A percentile compares a stretch with the other conserved stretches of the same genome.
Evolutionary conservation across 2,888 invertebrate genomes (phyloP).

Genomic region (Nebria brevicollis): DNA sequence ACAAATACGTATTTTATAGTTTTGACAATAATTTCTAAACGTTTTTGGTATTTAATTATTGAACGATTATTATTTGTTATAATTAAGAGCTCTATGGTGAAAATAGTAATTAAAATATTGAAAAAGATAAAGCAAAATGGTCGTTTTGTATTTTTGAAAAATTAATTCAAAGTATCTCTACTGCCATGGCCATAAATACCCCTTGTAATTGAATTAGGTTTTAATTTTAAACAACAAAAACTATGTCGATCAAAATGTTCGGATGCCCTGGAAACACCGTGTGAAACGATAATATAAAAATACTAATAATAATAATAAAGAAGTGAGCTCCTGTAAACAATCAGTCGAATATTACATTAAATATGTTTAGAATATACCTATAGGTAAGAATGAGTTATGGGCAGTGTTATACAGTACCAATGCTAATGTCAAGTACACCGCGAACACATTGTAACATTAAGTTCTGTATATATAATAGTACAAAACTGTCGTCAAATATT

Average conservation of each 20-base stretch:
- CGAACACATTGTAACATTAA: conserved; percentile 44
- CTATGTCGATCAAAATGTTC: conserved; percentile 29
- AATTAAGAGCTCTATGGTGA: too few relatives aligned
- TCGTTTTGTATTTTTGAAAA: too few relatives aligned
- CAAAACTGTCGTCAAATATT: conserved; percentile 38
- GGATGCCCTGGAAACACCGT: conserved; percentile 25
- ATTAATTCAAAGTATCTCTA: too few relatives aligned
- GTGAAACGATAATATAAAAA: conserved; percentile 43
- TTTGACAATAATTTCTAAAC: too few relatives aligned
- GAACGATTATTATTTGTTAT: too few relatives aligned
- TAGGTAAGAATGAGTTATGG: conserved; percentile 60
- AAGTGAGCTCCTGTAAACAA: conserved; percentile 57
- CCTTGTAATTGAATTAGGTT: too few relatives aligned
- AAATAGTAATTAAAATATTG: too few relatives aligned
- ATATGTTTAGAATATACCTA: conserved; percentile 61
- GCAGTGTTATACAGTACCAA: conserved; percentile 63
- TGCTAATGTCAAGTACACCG: conserved; percentile 20
- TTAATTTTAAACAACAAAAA: background rate
- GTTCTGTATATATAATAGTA: conserved; percentile 42
- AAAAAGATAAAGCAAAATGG: too few relatives aligned
- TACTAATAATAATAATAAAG: conserved; percentile 38
- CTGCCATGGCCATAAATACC: too few relatives aligned
- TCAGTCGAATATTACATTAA: conserved; percentile 62
- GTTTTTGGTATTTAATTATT: too few relatives aligned
- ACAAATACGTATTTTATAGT: too few relatives aligned